Evolutionary conservation across 2,113 vertebrate species (phyloP).

Genomic region (Recurvirostra avosetta): DNA sequence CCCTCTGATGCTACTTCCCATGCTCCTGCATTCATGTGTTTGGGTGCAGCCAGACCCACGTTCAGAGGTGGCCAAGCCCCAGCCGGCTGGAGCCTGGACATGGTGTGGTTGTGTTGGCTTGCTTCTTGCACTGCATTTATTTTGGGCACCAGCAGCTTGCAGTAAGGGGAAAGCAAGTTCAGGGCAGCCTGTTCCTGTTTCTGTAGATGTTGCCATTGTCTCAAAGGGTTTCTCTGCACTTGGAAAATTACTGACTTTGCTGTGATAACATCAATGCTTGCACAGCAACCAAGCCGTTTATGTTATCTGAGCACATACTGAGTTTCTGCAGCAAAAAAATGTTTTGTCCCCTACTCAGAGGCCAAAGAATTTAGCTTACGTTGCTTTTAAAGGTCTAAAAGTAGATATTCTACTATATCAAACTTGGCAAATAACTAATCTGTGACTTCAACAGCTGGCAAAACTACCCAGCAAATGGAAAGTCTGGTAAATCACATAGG

Average conservation of each 20-base stretch:
- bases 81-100: accelerated
- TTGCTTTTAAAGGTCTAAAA: neutral
- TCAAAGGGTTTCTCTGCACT: neutral
- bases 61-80: neutral
- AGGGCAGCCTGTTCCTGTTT: neutral
- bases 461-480: neutral
- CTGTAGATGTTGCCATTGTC: neutral
- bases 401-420: neutral
- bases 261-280: neutral
- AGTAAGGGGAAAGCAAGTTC: neutral
- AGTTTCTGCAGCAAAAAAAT: neutral
- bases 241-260: neutral
- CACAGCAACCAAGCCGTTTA: accelerated
- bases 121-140: neutral
- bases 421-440: neutral
- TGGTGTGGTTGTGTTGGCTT: accelerated
- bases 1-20: accelerated
- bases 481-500: neutral
- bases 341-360: neutral
- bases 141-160: accelerated
- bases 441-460: neutral
- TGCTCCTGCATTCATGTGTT: accelerated
- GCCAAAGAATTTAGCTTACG: neutral
- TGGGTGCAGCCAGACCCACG: neutral
- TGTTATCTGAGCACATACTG: accelerated